Base-by-base conservation (phyloP, 2,113 vertebrate genomes). In the Seriola aureovittata region DNA sequence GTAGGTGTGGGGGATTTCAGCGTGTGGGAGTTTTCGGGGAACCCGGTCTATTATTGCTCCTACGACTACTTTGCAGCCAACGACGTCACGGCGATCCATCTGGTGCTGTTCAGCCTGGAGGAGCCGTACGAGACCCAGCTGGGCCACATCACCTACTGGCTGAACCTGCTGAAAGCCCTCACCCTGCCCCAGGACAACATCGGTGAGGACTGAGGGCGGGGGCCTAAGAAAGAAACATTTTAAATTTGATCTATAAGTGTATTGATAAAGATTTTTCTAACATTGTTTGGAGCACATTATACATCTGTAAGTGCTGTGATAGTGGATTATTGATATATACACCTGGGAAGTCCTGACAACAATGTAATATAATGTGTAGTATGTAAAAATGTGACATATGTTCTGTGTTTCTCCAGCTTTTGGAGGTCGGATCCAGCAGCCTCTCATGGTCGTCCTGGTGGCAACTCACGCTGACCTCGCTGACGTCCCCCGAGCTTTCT, bases 11-110 rank as follows among this genome's bases (percentile, higher is more conserved):
- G 98, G 1, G 98, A 99, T 64, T 99, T 99, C 94, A 98, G 96
- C 34, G 93, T 97, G 63, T 99, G 98, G 98, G 98, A 99, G 88
- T 99, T 99, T 80, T 99, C 98, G 16, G 98, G 98, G 59, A 99
- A 99, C 90, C 97, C 97, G 1, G 97, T 98, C 3, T 99, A 99
- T 87, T 97, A 97, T 93, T 99, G 98, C 93, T 96, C 96, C 90
- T 99, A 99, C 0, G 98, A 99, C 86, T 98, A 98, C 94, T 99
- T 99, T 87, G 97, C 97, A 42, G 96, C 96, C 40, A 98, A 99
- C 44, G 98, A 99, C 71, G 85, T 93, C 83, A 98, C 97, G 0
- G 95, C 98, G 4, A 92, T 99, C 93, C 98, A 99, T 68, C 32
- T 98, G 89, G 95, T 99, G 0, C 94, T 97, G 52, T 99, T 99